Conservation (phyloP, 53 echinoderm and acorn worm genomes). For the Hippasteria phrygiana region DNA sequence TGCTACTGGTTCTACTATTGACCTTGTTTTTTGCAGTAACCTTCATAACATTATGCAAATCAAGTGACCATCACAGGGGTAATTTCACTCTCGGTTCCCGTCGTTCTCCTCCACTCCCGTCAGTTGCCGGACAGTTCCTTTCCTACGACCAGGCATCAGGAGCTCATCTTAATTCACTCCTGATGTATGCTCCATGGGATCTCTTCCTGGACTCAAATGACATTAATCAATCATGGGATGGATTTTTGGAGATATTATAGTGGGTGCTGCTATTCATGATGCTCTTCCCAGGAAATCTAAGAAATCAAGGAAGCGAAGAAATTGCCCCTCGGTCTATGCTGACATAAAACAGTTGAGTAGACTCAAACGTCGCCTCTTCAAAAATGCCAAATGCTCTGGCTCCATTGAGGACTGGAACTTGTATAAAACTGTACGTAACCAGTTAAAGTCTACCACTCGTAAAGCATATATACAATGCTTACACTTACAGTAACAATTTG, state of each 20-base stretch:
- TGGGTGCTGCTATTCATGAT: constrained; percentile 30
- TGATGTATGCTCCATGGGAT: constrained; percentile 44
- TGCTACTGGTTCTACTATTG: constrained; percentile 3
- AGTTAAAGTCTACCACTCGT: background rate
- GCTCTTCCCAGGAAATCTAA: background rate
- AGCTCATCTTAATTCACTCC: constrained; percentile 5
- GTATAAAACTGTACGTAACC: background rate
- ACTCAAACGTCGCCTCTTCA: background rate
- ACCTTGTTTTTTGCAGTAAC: constrained; percentile 29
- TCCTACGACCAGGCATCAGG: constrained; percentile 3
- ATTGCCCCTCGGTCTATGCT: constrained; percentile 23
- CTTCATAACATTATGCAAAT: background rate
- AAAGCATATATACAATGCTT: background rate
- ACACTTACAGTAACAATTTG: background rate
- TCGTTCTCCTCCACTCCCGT: constrained; percentile 14
- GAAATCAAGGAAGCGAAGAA: constrained; percentile 31
- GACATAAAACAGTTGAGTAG: constrained; percentile 16
- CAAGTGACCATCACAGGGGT: constrained; percentile 24
- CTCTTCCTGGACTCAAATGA: constrained; percentile 1
- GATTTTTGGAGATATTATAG: constrained; percentile 12
- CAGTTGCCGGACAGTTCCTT: constrained; percentile 9
- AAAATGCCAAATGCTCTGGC: background rate
- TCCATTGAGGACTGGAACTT: background rate
- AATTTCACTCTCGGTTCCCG: constrained; percentile 1
- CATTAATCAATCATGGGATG: constrained; percentile 26